Evolutionary conservation across 2,888 invertebrate genomes (phyloP), one percentile per base, ranked within the genome.

Genomic region (Dendrolimus houi): DNA sequence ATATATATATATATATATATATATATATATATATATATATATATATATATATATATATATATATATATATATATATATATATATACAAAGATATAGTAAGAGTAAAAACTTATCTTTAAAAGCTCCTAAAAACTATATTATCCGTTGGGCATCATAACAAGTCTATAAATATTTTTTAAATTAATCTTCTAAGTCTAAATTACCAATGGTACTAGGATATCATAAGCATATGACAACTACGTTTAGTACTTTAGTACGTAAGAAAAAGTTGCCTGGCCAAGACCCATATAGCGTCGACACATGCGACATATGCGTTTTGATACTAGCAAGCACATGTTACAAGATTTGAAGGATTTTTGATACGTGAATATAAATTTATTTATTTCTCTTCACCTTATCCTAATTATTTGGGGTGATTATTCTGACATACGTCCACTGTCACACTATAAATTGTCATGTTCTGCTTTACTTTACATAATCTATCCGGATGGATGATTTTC

Each of bases 181-280:
- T 29, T 29, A 29, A 29, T 29, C 29, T 29, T 29, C 29, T 29
- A 29, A 29, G 47, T 9, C 47, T 47, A 47, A 60, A 57, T 29
- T 6, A 29, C 62, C 57, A 61, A 64, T 68, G 59, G 65, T 71
- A 78, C 79, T 72, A 85, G 84, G 86, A 78, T 68, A 72, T 61
- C 72, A 78, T 75, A 75, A 69, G 64, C 80, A 79, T 81, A 77
- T 79, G 85, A 83, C 83, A 82, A 73, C 79, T 76, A 77, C 77
- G 75, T 76, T 81, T 79, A 81, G 83, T 79, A 79, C 78, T 81
- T 78, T 75, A 82, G 77, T 78, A 69, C 69, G 76, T 74, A 78
- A 90, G 90, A 90, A 90, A 89, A 90, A 90, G 89, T 90, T 89
- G 88, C 81, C 81, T 85, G 89, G 83, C 90, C 90, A 89, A 89